Base-by-base conservation (phyloP, 1,140 invertebrate species). In the Homarus americanus region DNA sequence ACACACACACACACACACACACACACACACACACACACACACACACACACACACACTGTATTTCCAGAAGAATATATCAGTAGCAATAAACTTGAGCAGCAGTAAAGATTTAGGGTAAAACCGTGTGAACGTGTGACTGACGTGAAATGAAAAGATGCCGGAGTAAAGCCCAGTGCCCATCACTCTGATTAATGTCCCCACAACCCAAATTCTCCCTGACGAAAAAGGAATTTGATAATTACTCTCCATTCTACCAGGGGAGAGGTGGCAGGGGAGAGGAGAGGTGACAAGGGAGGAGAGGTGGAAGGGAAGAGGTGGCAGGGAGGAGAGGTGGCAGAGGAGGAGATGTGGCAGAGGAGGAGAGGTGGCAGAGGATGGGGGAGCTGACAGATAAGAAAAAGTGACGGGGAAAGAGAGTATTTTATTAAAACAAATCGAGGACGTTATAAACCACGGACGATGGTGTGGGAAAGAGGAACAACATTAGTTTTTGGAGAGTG, bases 111-210 rank as follows among this genome's bases (percentile, higher is more conserved):
- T 5, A 7, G 12, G 12, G 44, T 28, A 20, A 69, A 32, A 32
- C 5, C 12, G 63, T 28, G 28, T 7, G 63, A 7, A 4, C 15
- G 63, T 28, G 63, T 69, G 63, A 69, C n/a, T 32, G 63, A 32
- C 63, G 63, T 32, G n/a, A 28, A 28, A 69, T 69, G 63, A 69
- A 32, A 69, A 69, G 63, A 69, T 32, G 63, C 63, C 63, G 0
- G 1, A 0, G 63, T 69, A 20, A 69, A 28, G 15, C 20, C 24
- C 1, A 5, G 63, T 69, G 63, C 32, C 63, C n/a, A 69, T 69
- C 63, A 69, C 63, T 32, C n/a, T 69, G 63, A 69, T 69, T 69
- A 69, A 69, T 69, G 63, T 69, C 63, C 63, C 63, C 63, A 7
- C 53, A 69, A 69, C 63, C 24, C 63, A 69, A 69, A 32, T 69